Conservation (phyloP, 2,113 vertebrate genomes). For the Scomber japonicus region DNA sequence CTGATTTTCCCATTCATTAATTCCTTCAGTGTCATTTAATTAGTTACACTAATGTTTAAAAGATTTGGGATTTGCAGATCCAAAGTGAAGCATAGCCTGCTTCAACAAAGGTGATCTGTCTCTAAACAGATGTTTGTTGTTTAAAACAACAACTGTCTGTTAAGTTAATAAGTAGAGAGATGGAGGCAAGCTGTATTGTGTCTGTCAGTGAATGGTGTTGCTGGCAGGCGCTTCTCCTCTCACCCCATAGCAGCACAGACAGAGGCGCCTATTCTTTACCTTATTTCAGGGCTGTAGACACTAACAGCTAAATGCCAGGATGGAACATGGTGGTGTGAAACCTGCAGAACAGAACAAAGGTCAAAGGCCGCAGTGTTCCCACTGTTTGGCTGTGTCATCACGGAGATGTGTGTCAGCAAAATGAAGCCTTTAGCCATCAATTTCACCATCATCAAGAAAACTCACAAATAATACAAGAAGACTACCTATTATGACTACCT, state of each 20-base stretch:
- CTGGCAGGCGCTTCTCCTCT: conserved; percentile 32
- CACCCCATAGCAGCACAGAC: conserved; percentile 41
- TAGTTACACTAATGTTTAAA: background rate
- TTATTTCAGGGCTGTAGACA: conserved; percentile 10
- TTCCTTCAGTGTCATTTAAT: conserved; percentile 3
- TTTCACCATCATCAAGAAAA: background rate
- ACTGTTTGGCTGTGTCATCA: conserved; percentile 23
- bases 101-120: conserved; percentile 37
- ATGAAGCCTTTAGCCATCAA: background rate
- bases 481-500: background rate
- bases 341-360: conserved; percentile 24
- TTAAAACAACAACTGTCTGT: conserved; percentile 53
- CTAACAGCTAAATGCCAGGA: conserved; percentile 27
- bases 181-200: conserved; percentile 58
- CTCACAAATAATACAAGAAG: background rate
- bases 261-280: conserved; percentile 59
- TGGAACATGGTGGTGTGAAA: conserved; percentile 32
- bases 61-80: conserved; percentile 13
- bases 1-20: background rate
- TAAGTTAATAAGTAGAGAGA: conserved; percentile 49
- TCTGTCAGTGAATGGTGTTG: conserved; percentile 55
- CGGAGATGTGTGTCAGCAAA: conserved; percentile 12
- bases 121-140: conserved; percentile 50
- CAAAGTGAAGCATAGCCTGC: conserved; percentile 2
- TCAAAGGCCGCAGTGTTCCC: conserved; percentile 20